Base-by-base conservation (phyloP, 2,797 vertebrate species). In the Borostomias antarcticus region DNA sequence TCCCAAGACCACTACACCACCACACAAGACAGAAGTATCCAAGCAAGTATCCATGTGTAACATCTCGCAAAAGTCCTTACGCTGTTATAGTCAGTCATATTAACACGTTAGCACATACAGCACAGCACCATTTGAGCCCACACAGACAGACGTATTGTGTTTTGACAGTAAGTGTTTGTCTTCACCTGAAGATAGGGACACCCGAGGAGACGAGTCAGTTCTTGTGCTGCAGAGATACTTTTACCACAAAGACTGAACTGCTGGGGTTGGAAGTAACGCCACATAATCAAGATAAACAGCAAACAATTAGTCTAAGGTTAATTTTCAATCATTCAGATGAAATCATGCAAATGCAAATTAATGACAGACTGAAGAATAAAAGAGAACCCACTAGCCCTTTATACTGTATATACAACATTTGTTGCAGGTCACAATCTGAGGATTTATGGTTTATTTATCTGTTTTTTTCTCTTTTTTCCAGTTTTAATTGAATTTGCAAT, bases 291-390 rank as follows among this genome's bases (percentile, higher is more conserved):
- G 61, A 85, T 70, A 82, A 85, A 84, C 74, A 78, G 68, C 76
- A 68, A 81, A 80, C 70, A 83, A 86, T 83, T 85, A 88, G 72
- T 76, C 69, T 71, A 68, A 86, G 80, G 79, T 84, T 83, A 82
- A 89, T 92, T 85, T 78, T 74, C 75, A 74, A 79, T 86, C 81
- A 77, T 82, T 88, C 86, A 88, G 81, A 87, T 86, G 89, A 88
- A 89, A n/a, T n/a, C n/a, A n/a, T n/a, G n/a, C n/a, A n/a, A 94
- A 94, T 93, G 92, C 93, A 93, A 93, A 95, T 94, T 90, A 91
- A 90, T 94, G 94, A 93, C 92, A 94, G 94, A 94, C 94, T 78
- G 91, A 92, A 88, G 89, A 83, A 88, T 87, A 88, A 91, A 93
- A 81, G 90, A 81, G 82, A 90, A 91, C 94, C 93, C 92, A 95